Evolutionary conservation across 2,113 vertebrate species (phyloP).

Genomic region (Rallus limicola): DNA sequence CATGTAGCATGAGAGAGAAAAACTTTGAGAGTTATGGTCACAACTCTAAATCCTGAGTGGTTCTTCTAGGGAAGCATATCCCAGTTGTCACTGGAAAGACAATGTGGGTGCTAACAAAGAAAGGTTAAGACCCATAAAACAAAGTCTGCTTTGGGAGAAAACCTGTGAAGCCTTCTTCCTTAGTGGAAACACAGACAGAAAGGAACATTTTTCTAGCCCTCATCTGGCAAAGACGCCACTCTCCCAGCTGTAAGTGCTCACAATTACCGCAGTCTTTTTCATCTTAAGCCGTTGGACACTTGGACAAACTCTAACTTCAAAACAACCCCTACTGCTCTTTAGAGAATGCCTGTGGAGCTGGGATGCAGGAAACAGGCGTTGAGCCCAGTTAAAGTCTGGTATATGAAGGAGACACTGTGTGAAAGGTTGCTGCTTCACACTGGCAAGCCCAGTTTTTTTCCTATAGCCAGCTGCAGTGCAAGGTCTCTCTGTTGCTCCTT

Average conservation of each 20-base stretch:
- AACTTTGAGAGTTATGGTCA: not conserved
- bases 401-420: not conserved
- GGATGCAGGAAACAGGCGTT: constrained; percentile 30
- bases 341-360: not conserved
- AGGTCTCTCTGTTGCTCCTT: constrained; percentile 66
- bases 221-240: not conserved
- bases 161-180: not conserved
- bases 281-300: not conserved
- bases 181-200: not conserved
- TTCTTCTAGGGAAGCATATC: not conserved
- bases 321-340: not conserved
- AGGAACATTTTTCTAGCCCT: not conserved
- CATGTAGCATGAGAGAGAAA: not conserved
- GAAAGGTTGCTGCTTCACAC: constrained; percentile 34
- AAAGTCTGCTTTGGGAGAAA: not conserved
- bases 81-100: not conserved
- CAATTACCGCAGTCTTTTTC: not conserved
- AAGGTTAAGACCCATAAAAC: not conserved
- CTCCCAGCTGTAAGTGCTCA: not conserved
- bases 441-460: constrained; percentile 61
- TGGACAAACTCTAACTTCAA: not conserved
- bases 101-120: not conserved
- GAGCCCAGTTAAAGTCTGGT: not conserved
- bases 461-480: constrained; percentile 49
- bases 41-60: not conserved